phyloP scores from a whole-genome alignment of 2,797 vertebrate genomes.

The Microctenopoma stevenorrisi region DNA sequence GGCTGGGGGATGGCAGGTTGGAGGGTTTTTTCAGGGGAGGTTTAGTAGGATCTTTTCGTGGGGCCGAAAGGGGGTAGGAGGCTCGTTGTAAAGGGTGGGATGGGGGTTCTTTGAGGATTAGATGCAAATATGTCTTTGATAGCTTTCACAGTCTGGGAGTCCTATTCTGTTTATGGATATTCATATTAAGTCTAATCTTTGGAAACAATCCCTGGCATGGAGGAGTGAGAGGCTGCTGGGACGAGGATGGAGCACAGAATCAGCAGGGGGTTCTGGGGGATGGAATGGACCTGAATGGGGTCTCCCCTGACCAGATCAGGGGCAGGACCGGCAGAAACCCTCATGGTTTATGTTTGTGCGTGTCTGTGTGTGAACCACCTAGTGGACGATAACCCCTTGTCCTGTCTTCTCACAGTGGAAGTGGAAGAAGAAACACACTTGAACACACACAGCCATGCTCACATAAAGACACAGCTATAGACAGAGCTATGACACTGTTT shows the following conservation, averaged over 20 bases:
- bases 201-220: constrained; percentile 79
- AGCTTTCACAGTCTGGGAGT: constrained; percentile 86
- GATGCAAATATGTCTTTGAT: constrained; percentile 89
- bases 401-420: constrained; percentile 11
- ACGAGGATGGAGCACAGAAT: constrained; percentile 57
- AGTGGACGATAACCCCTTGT: constrained; percentile 35
- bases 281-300: constrained; percentile 72
- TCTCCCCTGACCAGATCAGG: constrained; percentile 72
- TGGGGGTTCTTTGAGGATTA: constrained; percentile 82
- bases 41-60: constrained; percentile 74
- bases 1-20: constrained; percentile 74
- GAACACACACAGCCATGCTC: constrained; percentile 11
- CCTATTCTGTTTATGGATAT: constrained; percentile 85
- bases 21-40: constrained; percentile 52
- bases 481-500: constrained; percentile 40
- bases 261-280: constrained; percentile 75
- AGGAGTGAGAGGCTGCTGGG: constrained; percentile 71
- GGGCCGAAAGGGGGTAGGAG: constrained; percentile 69
- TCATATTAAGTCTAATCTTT: constrained; percentile 85
- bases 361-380: constrained; percentile 4
- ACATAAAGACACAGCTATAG: constrained; percentile 16
- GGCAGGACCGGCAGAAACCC: constrained; percentile 64
- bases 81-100: constrained; percentile 67
- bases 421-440: constrained; percentile 40
- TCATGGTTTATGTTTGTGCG: constrained; percentile 35